These are phyloP conservation scores for Myioborus melanocephalus DNA, from an alignment of 2,797 vertebrate genomes.

Conservation along the genomic window DNA sequence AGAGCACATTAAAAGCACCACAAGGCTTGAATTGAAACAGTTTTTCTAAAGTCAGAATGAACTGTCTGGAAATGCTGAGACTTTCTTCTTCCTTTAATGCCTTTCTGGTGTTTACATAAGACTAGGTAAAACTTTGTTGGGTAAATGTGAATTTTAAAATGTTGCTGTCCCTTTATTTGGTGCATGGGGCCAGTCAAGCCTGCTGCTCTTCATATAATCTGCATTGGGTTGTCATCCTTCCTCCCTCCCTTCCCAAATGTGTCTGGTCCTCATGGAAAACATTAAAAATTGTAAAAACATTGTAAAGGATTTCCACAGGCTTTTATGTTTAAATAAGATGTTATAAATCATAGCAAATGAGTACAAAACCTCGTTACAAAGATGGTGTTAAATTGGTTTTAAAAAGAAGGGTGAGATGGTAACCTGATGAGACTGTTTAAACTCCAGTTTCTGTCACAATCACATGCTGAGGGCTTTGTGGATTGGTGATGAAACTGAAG, in stretches of 20 bases:
- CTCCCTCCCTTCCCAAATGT: neutral
- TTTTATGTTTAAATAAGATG: neutral
- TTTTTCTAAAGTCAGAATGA: neutral
- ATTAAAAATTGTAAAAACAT: neutral
- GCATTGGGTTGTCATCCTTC: neutral
- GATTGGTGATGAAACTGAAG: neutral
- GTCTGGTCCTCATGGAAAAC: slow-evolving; percentile 24
- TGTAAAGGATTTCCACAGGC: neutral
- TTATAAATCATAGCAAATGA: neutral
- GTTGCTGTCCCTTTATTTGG: neutral
- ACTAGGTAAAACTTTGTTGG: neutral
- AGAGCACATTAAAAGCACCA: neutral
- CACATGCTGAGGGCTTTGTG: neutral
- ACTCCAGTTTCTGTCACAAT: neutral
- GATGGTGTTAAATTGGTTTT: neutral
- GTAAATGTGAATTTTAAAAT: neutral
- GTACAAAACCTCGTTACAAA: neutral
- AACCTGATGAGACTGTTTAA: neutral
- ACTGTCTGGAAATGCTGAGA: neutral
- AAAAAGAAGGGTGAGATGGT: neutral
- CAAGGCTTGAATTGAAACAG: neutral
- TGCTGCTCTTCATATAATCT: neutral
- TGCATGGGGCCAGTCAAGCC: neutral
- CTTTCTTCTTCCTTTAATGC: neutral
- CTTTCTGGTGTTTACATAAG: neutral